Conservation (phyloP, 2,888 invertebrate genomes). For the Euclidia mi region DNA sequence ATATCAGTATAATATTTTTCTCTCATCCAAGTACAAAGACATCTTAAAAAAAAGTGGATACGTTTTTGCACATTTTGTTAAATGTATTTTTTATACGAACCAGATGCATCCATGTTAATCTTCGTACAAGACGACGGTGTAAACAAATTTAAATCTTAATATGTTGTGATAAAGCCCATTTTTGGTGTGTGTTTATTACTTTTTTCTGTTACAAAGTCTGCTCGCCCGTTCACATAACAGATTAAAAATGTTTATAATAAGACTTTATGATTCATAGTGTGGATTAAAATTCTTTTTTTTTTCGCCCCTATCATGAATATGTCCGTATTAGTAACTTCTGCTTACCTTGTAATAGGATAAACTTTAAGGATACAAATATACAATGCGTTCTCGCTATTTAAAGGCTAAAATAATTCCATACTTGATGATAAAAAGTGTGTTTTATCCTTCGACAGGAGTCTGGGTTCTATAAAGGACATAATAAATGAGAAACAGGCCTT, state of each 20-base stretch:
- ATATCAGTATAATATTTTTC: too few relatives aligned
- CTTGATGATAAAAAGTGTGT: background rate
- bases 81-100: constrained; percentile 54
- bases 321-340: constrained; percentile 40
- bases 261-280: constrained; percentile 62
- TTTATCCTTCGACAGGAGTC: constrained; percentile 1
- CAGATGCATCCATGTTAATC: constrained; percentile 55
- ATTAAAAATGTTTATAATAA: constrained; percentile 71
- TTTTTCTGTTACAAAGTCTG: constrained; percentile 52
- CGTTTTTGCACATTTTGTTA: constrained; percentile 54
- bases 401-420: background rate
- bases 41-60: constrained; percentile 32
- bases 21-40: constrained; percentile 7
- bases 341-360: constrained; percentile 35
- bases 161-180: constrained; percentile 33
- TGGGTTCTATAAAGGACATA: constrained; percentile 5
- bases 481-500: constrained; percentile 8
- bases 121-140: constrained; percentile 9
- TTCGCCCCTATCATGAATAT: constrained; percentile 50
- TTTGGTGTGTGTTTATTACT: constrained; percentile 28
- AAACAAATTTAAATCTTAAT: constrained; percentile 29
- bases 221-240: constrained; percentile 62
- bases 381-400: constrained; percentile 8
- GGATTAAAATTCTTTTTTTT: constrained; percentile 62
- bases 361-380: constrained; percentile 15